Percentiles rank a stretch among this genome's conserved stretches.
Evolutionary conservation across 2,797 vertebrate genomes (phyloP).

Genomic region (Phataginus tetradactyla): DNA sequence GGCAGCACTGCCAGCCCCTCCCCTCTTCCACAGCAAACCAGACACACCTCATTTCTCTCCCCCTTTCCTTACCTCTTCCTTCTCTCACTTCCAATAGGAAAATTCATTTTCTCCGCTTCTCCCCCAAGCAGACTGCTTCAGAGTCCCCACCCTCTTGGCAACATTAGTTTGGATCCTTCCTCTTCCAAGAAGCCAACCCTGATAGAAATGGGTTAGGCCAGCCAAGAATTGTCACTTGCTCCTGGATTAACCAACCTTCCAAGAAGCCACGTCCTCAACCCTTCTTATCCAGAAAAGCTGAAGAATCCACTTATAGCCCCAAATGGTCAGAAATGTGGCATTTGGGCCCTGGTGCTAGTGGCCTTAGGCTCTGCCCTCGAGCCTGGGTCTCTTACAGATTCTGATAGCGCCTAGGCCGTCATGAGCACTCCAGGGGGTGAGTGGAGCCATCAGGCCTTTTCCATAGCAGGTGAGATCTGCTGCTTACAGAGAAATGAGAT

Average conservation of each 20-base stretch:
- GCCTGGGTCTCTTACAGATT: background rate
- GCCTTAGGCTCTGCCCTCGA: background rate
- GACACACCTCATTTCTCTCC: background rate
- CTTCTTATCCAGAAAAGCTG: background rate
- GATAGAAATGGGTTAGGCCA: background rate
- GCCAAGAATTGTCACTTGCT: background rate
- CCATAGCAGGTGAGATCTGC: background rate
- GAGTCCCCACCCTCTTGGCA: background rate
- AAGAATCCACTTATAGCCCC: background rate
- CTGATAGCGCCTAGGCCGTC: rapidly evolving
- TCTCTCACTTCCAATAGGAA: background rate
- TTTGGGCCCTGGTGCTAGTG: background rate
- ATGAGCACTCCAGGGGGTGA: background rate
- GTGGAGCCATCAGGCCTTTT: background rate
- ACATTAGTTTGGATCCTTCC: background rate
- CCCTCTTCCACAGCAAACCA: background rate
- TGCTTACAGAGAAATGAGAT: background rate
- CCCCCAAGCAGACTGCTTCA: background rate
- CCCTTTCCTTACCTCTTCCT: background rate
- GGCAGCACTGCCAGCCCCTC: rapidly evolving
- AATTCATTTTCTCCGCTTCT: background rate
- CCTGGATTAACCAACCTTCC: rapidly evolving
- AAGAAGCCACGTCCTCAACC: background rate
- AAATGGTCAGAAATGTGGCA: background rate
- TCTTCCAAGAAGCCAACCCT: background rate